Evolutionary conservation across 2,888 invertebrate species (phyloP).

Genomic region (Opisthograptis luteolata): DNA sequence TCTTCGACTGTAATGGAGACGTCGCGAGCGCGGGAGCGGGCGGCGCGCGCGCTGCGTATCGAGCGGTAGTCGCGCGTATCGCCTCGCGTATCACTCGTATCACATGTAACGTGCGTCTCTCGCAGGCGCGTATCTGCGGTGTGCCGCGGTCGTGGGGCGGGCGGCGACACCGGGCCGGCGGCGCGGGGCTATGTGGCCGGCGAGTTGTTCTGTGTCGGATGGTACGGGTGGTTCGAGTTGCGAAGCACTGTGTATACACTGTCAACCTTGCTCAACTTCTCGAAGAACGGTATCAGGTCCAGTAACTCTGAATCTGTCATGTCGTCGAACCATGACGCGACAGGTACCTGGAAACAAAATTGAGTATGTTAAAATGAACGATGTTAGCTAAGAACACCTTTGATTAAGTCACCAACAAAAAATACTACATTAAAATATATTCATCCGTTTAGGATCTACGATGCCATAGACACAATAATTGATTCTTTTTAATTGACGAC

Average conservation of each 20-base stretch:
- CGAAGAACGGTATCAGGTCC: constrained; percentile 99
- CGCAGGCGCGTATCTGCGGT: neutral
- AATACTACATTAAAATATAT: too few species aligned
- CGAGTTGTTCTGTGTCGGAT: constrained; percentile 77
- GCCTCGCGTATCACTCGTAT: constrained; percentile 1
- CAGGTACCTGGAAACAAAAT: constrained; percentile 92
- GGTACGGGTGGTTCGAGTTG: constrained; percentile 95
- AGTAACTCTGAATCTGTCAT: constrained; percentile 98
- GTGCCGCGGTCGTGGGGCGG: neutral
- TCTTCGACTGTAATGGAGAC: neutral
- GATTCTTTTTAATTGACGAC: too few species aligned
- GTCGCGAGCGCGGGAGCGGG: neutral
- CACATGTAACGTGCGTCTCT: constrained; percentile 4
- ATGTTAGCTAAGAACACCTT: too few species aligned
- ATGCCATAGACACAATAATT: too few species aligned
- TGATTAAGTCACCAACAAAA: too few species aligned
- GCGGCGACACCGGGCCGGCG: neutral
- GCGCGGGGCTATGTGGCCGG: constrained; percentile 70
- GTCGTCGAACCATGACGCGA: constrained; percentile 99
- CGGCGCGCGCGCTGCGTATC: neutral
- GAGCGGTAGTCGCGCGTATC: neutral
- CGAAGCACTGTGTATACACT: constrained; percentile 98
- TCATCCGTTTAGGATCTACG: too few species aligned
- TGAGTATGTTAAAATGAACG: neutral
- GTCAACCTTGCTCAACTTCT: constrained; percentile 97